phyloP scores from a whole-genome alignment of 2,888 invertebrate species.

The Lepidonotus clava region DNA sequence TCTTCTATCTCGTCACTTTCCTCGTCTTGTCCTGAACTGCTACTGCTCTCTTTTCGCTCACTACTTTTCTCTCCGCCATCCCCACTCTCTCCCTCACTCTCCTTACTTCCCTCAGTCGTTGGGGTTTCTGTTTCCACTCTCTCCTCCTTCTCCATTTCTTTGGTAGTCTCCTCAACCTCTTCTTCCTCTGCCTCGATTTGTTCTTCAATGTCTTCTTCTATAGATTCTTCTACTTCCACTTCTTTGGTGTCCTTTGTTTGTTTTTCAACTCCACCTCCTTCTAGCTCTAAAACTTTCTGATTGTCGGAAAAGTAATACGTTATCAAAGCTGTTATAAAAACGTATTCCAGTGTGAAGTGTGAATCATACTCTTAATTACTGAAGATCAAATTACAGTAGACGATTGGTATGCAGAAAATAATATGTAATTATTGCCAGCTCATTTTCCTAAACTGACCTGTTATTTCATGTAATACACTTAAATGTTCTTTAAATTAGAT shows the following conservation, averaged over 20 bases:
- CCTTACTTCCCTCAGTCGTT: not conserved
- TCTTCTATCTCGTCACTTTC: not conserved
- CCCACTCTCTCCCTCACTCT: not conserved
- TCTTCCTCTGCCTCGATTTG: too few species aligned
- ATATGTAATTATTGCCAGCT: too few species aligned
- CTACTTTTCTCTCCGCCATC: not conserved
- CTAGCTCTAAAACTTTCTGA: conserved; percentile 25
- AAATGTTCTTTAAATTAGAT: too few species aligned
- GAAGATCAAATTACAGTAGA: too few species aligned
- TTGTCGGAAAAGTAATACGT: not conserved
- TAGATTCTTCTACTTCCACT: not conserved
- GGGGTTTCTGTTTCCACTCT: not conserved
- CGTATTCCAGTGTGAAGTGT: not conserved
- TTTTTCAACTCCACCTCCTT: not conserved
- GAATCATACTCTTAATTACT: too few species aligned
- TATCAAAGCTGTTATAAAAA: not conserved
- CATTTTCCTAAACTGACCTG: too few species aligned
- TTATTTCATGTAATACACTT: too few species aligned
- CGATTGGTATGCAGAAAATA: too few species aligned
- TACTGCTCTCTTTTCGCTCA: not conserved
- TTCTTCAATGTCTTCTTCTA: conserved; percentile 1
- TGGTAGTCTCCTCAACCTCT: too few species aligned
- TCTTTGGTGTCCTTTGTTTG: not conserved
- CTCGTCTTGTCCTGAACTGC: not conserved
- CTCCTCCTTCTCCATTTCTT: not conserved